These are phyloP conservation scores for Coenonympha arcania DNA, from an alignment of 2,888 invertebrate genomes.

Conservation along the genomic window DNA sequence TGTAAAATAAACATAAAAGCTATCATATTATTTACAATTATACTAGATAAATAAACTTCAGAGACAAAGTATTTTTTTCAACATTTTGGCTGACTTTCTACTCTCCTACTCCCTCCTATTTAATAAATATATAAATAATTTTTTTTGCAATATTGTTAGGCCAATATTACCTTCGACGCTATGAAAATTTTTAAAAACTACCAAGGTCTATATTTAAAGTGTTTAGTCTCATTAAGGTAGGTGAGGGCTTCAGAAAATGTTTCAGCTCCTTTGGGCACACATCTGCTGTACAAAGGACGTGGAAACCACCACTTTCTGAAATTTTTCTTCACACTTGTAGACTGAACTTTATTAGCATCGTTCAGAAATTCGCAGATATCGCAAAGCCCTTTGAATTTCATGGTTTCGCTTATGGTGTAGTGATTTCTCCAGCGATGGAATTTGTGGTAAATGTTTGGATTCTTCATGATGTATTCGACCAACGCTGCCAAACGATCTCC, in stretches of 20 bases:
- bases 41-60: too few relatives aligned
- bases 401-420: slow-evolving; percentile 40
- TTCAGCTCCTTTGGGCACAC: slow-evolving; percentile 35
- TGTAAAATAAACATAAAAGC: too few relatives aligned
- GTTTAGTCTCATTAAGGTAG: slow-evolving; percentile 31
- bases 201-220: neutral
- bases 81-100: too few relatives aligned
- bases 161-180: too few relatives aligned
- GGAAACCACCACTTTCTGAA: slow-evolving; percentile 58
- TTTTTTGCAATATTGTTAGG: too few relatives aligned
- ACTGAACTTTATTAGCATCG: slow-evolving; percentile 29
- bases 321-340: slow-evolving; percentile 32
- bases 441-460: slow-evolving; percentile 37
- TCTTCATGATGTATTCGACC: slow-evolving; percentile 39
- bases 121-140: too few relatives aligned
- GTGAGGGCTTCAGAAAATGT: slow-evolving; percentile 30
- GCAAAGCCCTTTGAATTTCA: slow-evolving; percentile 42
- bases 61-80: too few relatives aligned
- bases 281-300: slow-evolving; percentile 33
- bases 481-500: slow-evolving; percentile 39
- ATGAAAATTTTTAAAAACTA: too few relatives aligned
- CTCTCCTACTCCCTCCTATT: too few relatives aligned
- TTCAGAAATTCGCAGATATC: slow-evolving; percentile 48
- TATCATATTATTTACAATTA: too few relatives aligned
- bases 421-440: slow-evolving; percentile 48